These are phyloP conservation scores for Clostera curtula DNA, from an alignment of 2,888 invertebrate species.

Conservation along the genomic window DNA sequence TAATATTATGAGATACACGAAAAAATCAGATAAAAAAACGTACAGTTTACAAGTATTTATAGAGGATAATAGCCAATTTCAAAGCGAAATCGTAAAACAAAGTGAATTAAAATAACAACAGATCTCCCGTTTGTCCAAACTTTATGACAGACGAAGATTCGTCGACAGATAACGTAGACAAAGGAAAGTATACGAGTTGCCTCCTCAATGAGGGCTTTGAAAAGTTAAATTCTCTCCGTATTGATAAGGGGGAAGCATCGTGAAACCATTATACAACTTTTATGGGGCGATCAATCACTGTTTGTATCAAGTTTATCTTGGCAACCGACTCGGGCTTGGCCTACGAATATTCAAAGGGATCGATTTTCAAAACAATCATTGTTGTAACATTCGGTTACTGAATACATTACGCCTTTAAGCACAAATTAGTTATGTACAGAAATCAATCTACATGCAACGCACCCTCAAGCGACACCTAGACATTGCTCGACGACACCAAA, in stretches of 20 bases:
- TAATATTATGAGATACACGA: no score
- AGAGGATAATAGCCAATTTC: background rate
- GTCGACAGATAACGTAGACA: slow-evolving; percentile 2
- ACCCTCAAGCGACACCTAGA: no score
- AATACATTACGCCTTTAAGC: no score
- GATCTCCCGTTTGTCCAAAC: slow-evolving; percentile 1
- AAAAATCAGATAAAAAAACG: no score
- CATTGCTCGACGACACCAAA: no score
- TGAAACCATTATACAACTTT: slow-evolving; percentile 31
- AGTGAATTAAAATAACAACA: slow-evolving; percentile 3
- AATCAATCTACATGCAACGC: no score
- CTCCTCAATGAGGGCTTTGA: slow-evolving; percentile 7
- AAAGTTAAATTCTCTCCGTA: slow-evolving; percentile 23
- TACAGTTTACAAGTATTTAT: background rate
- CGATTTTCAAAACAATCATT: no score
- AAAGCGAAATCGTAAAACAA: background rate
- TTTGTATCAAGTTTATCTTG: no score
- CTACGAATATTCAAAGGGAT: no score
- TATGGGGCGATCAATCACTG: slow-evolving; percentile 48
- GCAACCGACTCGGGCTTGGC: no score
- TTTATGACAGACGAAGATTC: slow-evolving; percentile 1
- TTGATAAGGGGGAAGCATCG: slow-evolving; percentile 25
- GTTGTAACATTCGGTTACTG: no score
- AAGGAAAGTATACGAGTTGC: slow-evolving; percentile 11
- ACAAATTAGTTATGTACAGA: no score